Percentiles rank a stretch among this genome's conserved stretches.
These are phyloP conservation scores for Hydropsyche betteni DNA, from an alignment of 2,888 invertebrate species.

Conservation along the genomic window DNA sequence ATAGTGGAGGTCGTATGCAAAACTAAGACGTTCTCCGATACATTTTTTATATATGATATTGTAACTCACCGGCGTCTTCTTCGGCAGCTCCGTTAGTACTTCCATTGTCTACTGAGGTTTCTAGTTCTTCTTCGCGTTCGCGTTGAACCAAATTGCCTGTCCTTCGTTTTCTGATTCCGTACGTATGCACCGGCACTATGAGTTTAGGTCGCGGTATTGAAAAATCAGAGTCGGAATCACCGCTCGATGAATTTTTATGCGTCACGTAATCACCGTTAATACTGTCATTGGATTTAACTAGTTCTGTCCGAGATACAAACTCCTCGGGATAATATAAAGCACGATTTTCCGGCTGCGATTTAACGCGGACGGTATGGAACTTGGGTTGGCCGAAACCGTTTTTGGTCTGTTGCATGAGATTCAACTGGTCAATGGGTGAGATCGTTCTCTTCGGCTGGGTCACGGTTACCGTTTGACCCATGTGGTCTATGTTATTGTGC, in stretches of 20 bases:
- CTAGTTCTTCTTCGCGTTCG: conserved; percentile 63
- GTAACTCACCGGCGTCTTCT: conserved; percentile 42
- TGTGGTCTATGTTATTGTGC: conserved; percentile 55
- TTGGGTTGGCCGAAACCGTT: conserved; percentile 56
- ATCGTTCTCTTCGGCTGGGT: conserved; percentile 66
- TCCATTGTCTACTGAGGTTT: conserved; percentile 62
- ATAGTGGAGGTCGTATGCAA: not conserved
- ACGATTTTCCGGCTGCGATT: conserved; percentile 37
- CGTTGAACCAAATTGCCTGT: conserved; percentile 77
- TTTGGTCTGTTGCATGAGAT: conserved; percentile 65
- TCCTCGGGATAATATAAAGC: not conserved
- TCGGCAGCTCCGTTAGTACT: conserved; percentile 53
- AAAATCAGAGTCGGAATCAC: conserved; percentile 72
- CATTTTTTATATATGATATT: conserved; percentile 54
- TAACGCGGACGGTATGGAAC: conserved; percentile 49
- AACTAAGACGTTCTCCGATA: conserved; percentile 56
- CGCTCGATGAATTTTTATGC: conserved; percentile 65
- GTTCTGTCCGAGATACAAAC: not conserved
- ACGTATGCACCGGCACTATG: conserved; percentile 89
- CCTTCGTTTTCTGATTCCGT: conserved; percentile 79
- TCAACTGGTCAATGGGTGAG: conserved; percentile 65
- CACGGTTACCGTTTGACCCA: conserved; percentile 58
- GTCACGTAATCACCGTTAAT: conserved; percentile 28
- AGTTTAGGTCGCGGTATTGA: conserved; percentile 85
- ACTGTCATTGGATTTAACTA: not conserved